Conservation (phyloP, 1,140 invertebrate genomes). For the Drosophila kanapiae region DNA sequence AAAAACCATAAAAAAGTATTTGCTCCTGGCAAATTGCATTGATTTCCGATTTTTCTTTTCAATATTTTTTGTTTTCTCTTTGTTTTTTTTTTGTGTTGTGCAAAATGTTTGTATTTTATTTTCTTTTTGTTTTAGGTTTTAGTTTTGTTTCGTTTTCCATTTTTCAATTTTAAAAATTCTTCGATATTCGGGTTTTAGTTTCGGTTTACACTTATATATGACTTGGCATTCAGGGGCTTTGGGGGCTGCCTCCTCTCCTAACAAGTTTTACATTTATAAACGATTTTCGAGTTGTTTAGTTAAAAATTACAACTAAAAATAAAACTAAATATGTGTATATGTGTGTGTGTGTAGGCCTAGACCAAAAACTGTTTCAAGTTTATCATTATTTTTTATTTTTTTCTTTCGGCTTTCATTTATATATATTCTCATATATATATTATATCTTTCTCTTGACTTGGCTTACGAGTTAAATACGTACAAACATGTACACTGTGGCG, state of each 20-base stretch:
- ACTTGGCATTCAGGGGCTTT: constrained; percentile 54
- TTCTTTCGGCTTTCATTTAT: constrained; percentile 22
- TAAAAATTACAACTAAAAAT: constrained; percentile 48
- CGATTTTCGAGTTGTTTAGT: constrained; percentile 52
- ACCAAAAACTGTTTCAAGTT: constrained; percentile 35
- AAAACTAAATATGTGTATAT: constrained; percentile 24
- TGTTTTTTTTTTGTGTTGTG: constrained; percentile 21
- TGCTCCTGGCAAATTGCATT: constrained; percentile 29
- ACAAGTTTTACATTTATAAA: constrained; percentile 50
- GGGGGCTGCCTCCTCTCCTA: constrained; percentile 5
- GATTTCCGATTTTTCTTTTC: constrained; percentile 8
- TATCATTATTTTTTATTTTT: constrained; percentile 39
- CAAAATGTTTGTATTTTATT: constrained; percentile 42
- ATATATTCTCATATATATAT: too few species aligned
- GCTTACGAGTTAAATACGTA: constrained; percentile 77
- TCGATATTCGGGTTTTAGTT: constrained; percentile 60
- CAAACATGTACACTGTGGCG: constrained; percentile 67
- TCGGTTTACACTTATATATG: constrained; percentile 59
- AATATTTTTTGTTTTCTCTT: neutral
- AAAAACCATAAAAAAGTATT: constrained; percentile 51
- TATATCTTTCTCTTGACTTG: constrained; percentile 58
- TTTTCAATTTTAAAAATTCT: constrained; percentile 51
- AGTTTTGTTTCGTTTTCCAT: constrained; percentile 23
- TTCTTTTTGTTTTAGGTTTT: constrained; percentile 32
- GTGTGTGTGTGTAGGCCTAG: constrained; percentile 12